Base-by-base conservation (phyloP, 2,113 vertebrate genomes). In the Cettia cetti region DNA sequence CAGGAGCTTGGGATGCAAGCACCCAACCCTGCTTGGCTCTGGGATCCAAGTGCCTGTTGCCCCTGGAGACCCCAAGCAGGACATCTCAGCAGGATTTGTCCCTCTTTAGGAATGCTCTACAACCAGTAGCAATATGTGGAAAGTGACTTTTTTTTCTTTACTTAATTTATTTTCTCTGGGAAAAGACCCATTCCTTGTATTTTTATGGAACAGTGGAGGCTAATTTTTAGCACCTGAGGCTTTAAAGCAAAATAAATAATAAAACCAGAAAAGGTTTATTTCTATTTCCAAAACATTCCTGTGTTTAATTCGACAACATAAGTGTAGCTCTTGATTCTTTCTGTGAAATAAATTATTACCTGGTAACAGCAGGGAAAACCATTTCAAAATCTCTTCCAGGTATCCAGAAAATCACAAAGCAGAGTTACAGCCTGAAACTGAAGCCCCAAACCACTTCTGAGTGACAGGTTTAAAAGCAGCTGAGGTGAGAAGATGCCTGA, bases 401-500 rank as follows among this genome's bases (percentile, higher is more conserved):
- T 85, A 94, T 47, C 45, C 49, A 56, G 77, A 95, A 89, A 30
- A 87, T 89, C 86, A 91, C 37, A 90, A 45, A 87, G 65, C 57
- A 65, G 77, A 78, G 65, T 61, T 61, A 59, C 12, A 86, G 47
- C 47, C 50, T 72, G 33, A 72, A 80, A 95, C 50, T 74, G 61
- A 69, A 95, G 70, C 63, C 63, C 47, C 63, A 90, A 90, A 82
- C 89, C 59, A 54, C 89, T 95, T 92, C 78, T 90, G 78, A 94
- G 50, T 65, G 61, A 40, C 82, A 92, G 65, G 12, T 71, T 91
- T 83, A 57, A 72, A 87, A 91, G 82, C 37, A 61, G 61, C 33
- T 89, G 93, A 65, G 89, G 63, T 91, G 66, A 72, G 74, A 86
- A 86, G 91, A 65, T 57, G 86, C 86, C 95, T 91, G 94, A 92